Conservation (phyloP, 1,140 invertebrate genomes). For the Rhysida immarginata region DNA sequence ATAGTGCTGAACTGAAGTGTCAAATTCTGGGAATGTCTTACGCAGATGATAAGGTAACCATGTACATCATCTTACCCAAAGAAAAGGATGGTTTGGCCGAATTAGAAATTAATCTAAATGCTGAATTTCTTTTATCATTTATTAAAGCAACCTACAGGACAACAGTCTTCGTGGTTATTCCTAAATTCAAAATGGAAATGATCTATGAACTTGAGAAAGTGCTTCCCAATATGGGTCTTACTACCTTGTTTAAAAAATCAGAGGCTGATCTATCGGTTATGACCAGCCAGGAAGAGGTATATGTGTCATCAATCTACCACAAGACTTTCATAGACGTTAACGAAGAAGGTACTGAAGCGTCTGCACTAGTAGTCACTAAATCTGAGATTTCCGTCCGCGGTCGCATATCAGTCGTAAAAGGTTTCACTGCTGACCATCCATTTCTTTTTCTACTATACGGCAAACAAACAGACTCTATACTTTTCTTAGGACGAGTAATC, state of each 20-base stretch:
- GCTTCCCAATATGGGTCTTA: conserved; percentile 45
- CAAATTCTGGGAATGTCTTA: conserved; percentile 75
- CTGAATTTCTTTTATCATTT: conserved; percentile 14
- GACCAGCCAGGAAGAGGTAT: conserved; percentile 32
- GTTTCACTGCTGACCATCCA: too few relatives aligned
- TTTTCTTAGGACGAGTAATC: too few relatives aligned
- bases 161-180: conserved; percentile 57
- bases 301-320: conserved; percentile 42
- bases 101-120: conserved; percentile 15
- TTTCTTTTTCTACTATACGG: too few relatives aligned
- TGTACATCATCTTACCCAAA: conserved; percentile 40
- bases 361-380: too few relatives aligned
- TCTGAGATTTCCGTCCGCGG: too few relatives aligned
- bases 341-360: conserved; percentile 63
- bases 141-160: conserved; percentile 15
- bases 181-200: conserved; percentile 64
- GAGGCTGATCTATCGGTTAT: conserved; percentile 45
- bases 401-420: too few relatives aligned
- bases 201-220: conserved; percentile 45
- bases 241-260: conserved; percentile 41
- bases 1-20: conserved; percentile 40
- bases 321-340: conserved; percentile 62
- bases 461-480: too few relatives aligned
- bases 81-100: conserved; percentile 9
- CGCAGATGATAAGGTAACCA: conserved; percentile 63